Evolutionary conservation across 2,888 invertebrate genomes (phyloP), one percentile per base, ranked within the genome.

Genomic region (Zonitis immaculata): DNA sequence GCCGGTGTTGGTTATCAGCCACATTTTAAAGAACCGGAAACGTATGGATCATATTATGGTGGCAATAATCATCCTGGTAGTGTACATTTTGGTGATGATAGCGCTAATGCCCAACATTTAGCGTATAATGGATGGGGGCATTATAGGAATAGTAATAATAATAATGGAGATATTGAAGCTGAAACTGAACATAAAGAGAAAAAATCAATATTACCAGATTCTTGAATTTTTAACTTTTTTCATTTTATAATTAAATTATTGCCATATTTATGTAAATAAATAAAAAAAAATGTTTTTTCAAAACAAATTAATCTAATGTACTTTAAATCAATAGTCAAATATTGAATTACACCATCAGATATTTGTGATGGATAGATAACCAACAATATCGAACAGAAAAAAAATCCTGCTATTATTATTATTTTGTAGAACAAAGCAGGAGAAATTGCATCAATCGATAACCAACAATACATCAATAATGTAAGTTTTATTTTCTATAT

Each of bases 41-140:
- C 77, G 6, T 1, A 12, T 14, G 7, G 2, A 6, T 16, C 65
- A 16, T 53, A 57, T 7, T 59, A 62, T 5, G 73, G 73, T 54
- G 75, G 77, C 68, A 76, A 39, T 18, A 7, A 27, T 44, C 26
- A 28, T 44, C 25, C n/a, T 26, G 57, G 81, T n/a, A 79, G 82
- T 0, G 78, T 87, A 7, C 80, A 86, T 49, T 89, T 86, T 69
- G 81, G 84, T 25, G 81, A 84, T 26, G 85, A 86, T 26, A 81
- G 84, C 25, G 85, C 85, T 50, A 82, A 82, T 1, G 74, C 73
- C n/a, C 86, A 87, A 58, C 83, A 88, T 65, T 76, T 88, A 16
- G 89, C 89, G 0, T 90, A 89, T 73, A 85, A 84, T 58, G 88
- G 87, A 9, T 89, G 88, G 80, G 66, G 70, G 11, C 81, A 87